Percentiles rank a stretch among this genome's conserved stretches.
These are phyloP conservation scores for Sinocyclocheilus grahami DNA, from an alignment of 2,113 vertebrate genomes.

Conservation along the genomic window DNA sequence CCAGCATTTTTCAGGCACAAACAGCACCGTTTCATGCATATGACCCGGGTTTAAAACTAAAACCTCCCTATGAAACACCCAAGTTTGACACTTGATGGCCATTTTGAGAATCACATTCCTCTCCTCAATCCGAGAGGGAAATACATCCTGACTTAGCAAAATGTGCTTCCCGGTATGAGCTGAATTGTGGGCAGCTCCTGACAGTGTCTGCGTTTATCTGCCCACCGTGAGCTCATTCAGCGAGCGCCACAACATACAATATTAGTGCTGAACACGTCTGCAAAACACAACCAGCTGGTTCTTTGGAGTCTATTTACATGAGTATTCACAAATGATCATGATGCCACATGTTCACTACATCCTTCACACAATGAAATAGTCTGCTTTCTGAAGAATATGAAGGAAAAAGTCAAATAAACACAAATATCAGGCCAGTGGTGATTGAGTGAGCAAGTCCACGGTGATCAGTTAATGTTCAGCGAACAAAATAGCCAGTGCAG, in stretches of 20 bases:
- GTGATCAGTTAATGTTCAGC: constrained; percentile 27
- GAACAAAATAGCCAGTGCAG: not conserved
- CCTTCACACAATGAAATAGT: constrained; percentile 6
- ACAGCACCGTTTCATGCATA: not conserved
- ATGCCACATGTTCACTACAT: not conserved
- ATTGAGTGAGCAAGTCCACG: not conserved
- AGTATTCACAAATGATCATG: constrained; percentile 12
- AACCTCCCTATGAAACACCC: constrained; percentile 14
- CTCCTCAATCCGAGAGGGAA: not conserved
- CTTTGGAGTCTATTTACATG: constrained; percentile 20
- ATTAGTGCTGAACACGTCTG: constrained; percentile 15
- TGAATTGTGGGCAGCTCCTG: not conserved
- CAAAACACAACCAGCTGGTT: constrained; percentile 32
- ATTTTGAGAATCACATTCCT: not conserved
- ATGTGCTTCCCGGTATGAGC: not conserved
- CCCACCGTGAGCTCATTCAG: constrained; percentile 52
- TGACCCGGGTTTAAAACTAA: constrained; percentile 3
- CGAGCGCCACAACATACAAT: constrained; percentile 44
- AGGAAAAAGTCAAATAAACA: constrained; percentile 12
- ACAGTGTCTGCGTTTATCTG: constrained; percentile 45
- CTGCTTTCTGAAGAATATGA: not conserved
- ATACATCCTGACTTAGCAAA: not conserved
- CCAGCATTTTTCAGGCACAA: not conserved
- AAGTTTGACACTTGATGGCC: not conserved
- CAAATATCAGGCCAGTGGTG: constrained; percentile 16